Conservation (phyloP, 2,888 invertebrate species). For the Noctuana brunneofusca region DNA sequence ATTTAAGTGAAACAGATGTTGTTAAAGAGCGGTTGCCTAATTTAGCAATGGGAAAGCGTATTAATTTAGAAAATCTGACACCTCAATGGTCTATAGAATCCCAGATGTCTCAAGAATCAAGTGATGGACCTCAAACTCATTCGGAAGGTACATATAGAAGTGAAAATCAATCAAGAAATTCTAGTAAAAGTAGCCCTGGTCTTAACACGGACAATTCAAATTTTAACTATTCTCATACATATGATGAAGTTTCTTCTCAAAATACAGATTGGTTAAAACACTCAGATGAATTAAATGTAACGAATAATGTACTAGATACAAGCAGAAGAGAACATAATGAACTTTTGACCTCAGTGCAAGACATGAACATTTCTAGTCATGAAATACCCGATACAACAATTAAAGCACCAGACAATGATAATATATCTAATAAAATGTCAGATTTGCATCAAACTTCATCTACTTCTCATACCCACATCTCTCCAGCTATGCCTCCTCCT, state of each 20-base stretch:
- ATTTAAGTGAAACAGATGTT: constrained; percentile 67
- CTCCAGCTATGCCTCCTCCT: constrained; percentile 41
- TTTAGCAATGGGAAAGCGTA: constrained; percentile 70
- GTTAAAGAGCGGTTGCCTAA: constrained; percentile 71
- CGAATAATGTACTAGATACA: constrained; percentile 48
- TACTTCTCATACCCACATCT: constrained; percentile 4
- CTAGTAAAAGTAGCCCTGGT: constrained; percentile 74
- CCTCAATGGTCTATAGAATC: constrained; percentile 87
- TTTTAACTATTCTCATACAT: constrained; percentile 66
- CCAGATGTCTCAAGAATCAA: constrained; percentile 85
- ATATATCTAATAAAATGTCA: constrained; percentile 40
- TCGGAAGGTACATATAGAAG: constrained; percentile 84
- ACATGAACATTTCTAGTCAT: constrained; percentile 64
- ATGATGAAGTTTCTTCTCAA: constrained; percentile 56
- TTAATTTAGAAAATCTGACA: constrained; percentile 71
- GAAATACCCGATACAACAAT: constrained; percentile 50
- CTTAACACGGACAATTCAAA: constrained; percentile 66
- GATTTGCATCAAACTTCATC: constrained; percentile 15
- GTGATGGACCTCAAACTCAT: constrained; percentile 83
- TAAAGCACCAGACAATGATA: constrained; percentile 40
- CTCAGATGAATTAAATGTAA: constrained; percentile 52
- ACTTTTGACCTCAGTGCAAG: constrained; percentile 61
- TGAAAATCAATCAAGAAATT: constrained; percentile 82
- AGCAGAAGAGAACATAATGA: constrained; percentile 60
- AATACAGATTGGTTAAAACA: constrained; percentile 62